Base-by-base conservation (phyloP, 2,113 vertebrate genomes). In the Labrus mixtus region DNA sequence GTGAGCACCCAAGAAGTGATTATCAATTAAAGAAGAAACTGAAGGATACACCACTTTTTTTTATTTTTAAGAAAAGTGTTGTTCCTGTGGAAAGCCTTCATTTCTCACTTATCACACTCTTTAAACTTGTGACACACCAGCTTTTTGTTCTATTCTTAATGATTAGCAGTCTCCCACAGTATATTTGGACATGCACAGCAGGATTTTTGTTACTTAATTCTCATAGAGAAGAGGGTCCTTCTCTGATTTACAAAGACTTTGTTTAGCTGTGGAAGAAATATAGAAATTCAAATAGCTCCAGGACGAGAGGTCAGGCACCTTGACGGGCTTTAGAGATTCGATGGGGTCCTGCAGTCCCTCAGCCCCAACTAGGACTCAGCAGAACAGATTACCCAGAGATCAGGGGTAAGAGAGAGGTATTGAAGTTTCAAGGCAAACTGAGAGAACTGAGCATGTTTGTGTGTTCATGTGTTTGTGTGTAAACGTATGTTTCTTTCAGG, bases 301-400 rank as follows among this genome's bases (percentile, higher is more conserved):
- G 8, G 39, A 11, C 39, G 8, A 41, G 39, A 11, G 64, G 57
- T 72, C 48, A 59, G n/a, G 56, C 57, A 72, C 36, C 36, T 81
- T 84, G 79, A 79, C 75, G 85, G 76, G 72, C 83, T 81, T 76
- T 29, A 43, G 76, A 78, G 63, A 33, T 73, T 68, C 83, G 81
- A 90, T 85, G 85, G 64, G 76, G 73, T 73, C 78, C 70, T 65
- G 39, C 64, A 55, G 73, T 56, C 81, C 41, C 37, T 64, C 58
- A 15, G 62, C 73, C 68, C 66, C 75, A n/a, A 59, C 9, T 4
- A 74, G 50, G 43, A 71, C 39, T 71, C 62, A 0, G 23, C 37
- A 4, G 81, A 75, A 69, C 70, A 29, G 72, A 73, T 74, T 66
- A 56, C 83, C 70, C 58, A 51, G 66, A 71, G 62, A 85, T 79